These are phyloP conservation scores for Hypanus sabinus DNA, from an alignment of 2,113 vertebrate genomes.

Conservation along the genomic window DNA sequence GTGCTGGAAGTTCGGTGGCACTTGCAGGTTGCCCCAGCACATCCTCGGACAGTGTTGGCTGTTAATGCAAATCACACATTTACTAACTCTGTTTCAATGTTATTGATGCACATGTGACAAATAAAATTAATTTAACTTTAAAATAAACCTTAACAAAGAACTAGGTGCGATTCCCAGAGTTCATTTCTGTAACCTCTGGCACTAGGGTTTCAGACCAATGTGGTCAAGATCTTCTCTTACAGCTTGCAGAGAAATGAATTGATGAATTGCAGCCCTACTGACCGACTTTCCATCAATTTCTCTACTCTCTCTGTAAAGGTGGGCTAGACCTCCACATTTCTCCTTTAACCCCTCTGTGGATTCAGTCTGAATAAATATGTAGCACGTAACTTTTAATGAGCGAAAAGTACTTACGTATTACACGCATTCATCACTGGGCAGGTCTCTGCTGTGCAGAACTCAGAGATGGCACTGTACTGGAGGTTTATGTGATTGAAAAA, in stretches of 20 bases:
- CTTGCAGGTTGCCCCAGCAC: too few species aligned
- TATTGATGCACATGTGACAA: too few species aligned
- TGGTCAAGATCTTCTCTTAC: not conserved
- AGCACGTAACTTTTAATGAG: not conserved
- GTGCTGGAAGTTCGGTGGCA: too few species aligned
- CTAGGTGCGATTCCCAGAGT: not conserved
- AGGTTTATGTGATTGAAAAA: slow-evolving; percentile 70
- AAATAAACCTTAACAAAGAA: not conserved
- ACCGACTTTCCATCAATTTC: not conserved
- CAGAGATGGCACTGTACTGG: slow-evolving; percentile 62
- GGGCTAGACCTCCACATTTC: not conserved
- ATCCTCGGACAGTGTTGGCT: too few species aligned
- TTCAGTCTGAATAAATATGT: not conserved
- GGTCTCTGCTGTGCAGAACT: slow-evolving; percentile 61
- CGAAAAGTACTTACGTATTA: slow-evolving; percentile 52
- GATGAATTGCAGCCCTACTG: not conserved
- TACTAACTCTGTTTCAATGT: too few species aligned
- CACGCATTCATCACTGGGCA: slow-evolving; percentile 60
- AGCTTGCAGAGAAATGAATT: not conserved
- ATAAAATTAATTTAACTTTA: too few species aligned
- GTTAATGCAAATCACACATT: too few species aligned
- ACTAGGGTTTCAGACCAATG: not conserved
- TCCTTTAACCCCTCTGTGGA: not conserved
- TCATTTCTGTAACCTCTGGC: not conserved
- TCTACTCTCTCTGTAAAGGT: not conserved